Base-by-base conservation (phyloP, 1,140 invertebrate genomes). In the Bacillus rossius region DNA sequence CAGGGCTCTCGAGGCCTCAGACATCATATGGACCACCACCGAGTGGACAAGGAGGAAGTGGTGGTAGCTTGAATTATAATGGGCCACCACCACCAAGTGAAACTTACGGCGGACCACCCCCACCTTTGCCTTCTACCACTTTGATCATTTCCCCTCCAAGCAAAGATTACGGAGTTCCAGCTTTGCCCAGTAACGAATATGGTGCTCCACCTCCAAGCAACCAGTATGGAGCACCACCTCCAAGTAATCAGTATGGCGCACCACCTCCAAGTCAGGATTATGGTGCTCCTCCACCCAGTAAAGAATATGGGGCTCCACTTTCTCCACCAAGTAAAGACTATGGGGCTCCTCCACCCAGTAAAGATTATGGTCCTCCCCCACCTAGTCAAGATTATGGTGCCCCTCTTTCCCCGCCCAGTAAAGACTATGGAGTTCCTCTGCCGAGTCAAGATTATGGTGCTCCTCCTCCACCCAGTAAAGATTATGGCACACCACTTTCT, bases 31-130 rank as follows among this genome's bases (percentile, higher is more conserved):
- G 58, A 1, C 58, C 58, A n/a, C 58, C 58, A 16, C 51, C 40
- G 14, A 43, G 51, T 16, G 45, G 45, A 16, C 10, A 13, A 13
- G 40, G 16, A 10, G 17, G 19, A 2, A 19, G 14, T 5, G 55
- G 55, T 5, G 20, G 13, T 7, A 40, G 22, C 7, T 13, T 17
- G 17, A 37, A 25, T 17, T 25, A 16, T 13, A 10, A 10, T 20
- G 56, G 48, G 8, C 60, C 61, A 10, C 62, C 62, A 49, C 51
- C 73, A 14, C 74, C 73, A 19, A 74, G 69, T 51, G 71, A 73
- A 60, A 77, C 76, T 3, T 77, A 76, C 34, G 74, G 57, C 23
- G 57, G 75, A 4, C 64, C 67, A 23, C 75, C 29, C 10, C 29
- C 29, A 7, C 29, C 29, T 34, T 34, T 34, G 29, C 29, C 29